Conservation (phyloP, 2,888 invertebrate genomes). For the Thysanoteuthis rhombus region DNA sequence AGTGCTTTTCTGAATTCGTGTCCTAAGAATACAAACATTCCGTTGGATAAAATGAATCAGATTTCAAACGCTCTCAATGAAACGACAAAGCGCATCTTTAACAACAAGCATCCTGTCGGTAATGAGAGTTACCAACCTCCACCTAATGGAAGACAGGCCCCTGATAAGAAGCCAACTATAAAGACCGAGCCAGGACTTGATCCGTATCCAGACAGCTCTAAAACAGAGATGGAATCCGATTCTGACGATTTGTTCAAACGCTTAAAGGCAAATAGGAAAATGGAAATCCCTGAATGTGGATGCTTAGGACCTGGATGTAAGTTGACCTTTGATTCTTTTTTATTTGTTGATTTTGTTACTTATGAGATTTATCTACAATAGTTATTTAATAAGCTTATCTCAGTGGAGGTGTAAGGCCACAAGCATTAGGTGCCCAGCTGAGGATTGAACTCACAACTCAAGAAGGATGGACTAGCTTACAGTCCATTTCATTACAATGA, state of each 20-base stretch:
- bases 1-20: slow-evolving; percentile 21
- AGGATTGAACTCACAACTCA: no score
- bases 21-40: slow-evolving; percentile 14
- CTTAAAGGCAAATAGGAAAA: slow-evolving; percentile 77
- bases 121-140: not conserved
- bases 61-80: not conserved
- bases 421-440: no score
- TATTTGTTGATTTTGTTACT: not conserved
- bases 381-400: no score
- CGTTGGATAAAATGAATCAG: not conserved
- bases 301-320: slow-evolving; percentile 82
- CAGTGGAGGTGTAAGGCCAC: no score
- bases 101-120: not conserved
- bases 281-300: slow-evolving; percentile 88
- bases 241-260: slow-evolving; percentile 68
- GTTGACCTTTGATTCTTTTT: slow-evolving; percentile 41
- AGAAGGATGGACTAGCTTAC: no score
- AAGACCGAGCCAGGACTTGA: not conserved
- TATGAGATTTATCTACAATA: no score
- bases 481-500: no score
- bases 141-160: not conserved
- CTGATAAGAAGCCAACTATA: not conserved
- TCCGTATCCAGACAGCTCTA: not conserved
- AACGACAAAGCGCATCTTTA: slow-evolving; percentile 1
- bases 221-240: not conserved